phyloP scores from a whole-genome alignment of 2,888 invertebrate genomes.

The Empis stercorea region DNA sequence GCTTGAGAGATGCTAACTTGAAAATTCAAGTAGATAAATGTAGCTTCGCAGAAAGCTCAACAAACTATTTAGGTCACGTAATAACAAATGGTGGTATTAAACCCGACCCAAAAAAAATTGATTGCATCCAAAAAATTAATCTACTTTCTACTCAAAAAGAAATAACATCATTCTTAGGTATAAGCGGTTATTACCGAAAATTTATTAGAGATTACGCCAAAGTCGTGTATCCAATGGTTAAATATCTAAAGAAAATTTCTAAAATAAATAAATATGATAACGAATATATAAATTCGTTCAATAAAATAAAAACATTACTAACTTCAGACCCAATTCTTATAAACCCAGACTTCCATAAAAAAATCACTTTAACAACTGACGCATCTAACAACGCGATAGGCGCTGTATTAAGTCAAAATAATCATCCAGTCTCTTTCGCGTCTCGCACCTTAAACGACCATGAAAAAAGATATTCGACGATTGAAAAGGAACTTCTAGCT shows the following conservation, averaged over 20 bases:
- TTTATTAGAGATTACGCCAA: slow-evolving; percentile 6
- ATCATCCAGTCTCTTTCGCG: no score
- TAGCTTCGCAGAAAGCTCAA: background rate
- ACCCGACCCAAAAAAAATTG: background rate
- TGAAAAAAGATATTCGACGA: no score
- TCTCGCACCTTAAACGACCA: no score
- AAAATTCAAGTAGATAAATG: slow-evolving; percentile 9
- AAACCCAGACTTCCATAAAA: slow-evolving; percentile 4
- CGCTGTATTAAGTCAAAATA: no score
- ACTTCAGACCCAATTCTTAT: background rate
- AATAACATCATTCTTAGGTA: slow-evolving; percentile 3
- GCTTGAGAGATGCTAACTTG: slow-evolving; percentile 1
- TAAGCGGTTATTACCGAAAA: slow-evolving; percentile 6
- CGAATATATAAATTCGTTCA: slow-evolving; percentile 4
- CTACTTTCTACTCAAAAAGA: background rate
- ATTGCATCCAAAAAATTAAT: background rate
- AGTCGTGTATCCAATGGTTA: slow-evolving; percentile 6
- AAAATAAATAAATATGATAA: slow-evolving; percentile 4
- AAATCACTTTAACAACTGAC: slow-evolving; percentile 4
- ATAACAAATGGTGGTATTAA: background rate
- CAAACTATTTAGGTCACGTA: background rate
- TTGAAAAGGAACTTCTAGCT: no score
- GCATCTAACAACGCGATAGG: slow-evolving; percentile 5
- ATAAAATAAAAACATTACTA: slow-evolving; percentile 4
- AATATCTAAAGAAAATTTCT: slow-evolving; percentile 4